Base-by-base conservation (phyloP, 2,888 invertebrate species). In the Halictus ligatus region DNA sequence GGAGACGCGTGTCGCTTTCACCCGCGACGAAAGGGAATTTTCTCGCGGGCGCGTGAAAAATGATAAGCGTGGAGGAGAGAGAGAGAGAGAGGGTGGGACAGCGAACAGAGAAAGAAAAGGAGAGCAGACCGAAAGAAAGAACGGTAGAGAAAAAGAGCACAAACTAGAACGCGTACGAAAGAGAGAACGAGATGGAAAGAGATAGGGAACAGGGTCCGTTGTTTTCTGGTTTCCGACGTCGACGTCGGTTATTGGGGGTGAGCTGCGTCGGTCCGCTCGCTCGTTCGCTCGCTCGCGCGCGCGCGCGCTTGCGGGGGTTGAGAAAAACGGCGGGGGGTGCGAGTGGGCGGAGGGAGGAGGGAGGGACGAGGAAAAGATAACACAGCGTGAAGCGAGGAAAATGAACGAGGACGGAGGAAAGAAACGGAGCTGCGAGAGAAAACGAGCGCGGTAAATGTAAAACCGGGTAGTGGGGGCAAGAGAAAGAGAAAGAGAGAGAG, bases 211-310 rank as follows among this genome's bases (percentile, higher is more conserved):
- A 29, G 35, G 46, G 72, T 69, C 46, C 67, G 83, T 87, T 91
- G 90, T 90, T 92, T 89, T 90, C 88, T 89, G 89, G 91, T 92
- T 91, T 90, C 83, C 88, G 89, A 85, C 88, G 81, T 84, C 78
- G 75, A 46, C 78, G 89, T 86, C 78, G 90, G 88, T 85, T 85
- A 89, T 89, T 77, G 87, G 86, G 35, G 89, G 75, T 86, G 89
- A 87, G 85, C 67, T 67, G 67, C 35, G 67, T 67, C 35, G 29
- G 18, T 35, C 67, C 35, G 67, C 7, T 29, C 8, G 35, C 35
- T 54, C 21, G 29, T 7, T 60, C 67, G 18, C 35, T 25, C 29
- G 29, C 35, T 15, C 29, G 18, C 35, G 15, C 64, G 15, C 29
- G 64, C 35, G 35, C 35, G 35, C 35, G 35, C 29, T 25, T 25